Conservation (phyloP, 2,888 invertebrate genomes). For the Furcula furcula region DNA sequence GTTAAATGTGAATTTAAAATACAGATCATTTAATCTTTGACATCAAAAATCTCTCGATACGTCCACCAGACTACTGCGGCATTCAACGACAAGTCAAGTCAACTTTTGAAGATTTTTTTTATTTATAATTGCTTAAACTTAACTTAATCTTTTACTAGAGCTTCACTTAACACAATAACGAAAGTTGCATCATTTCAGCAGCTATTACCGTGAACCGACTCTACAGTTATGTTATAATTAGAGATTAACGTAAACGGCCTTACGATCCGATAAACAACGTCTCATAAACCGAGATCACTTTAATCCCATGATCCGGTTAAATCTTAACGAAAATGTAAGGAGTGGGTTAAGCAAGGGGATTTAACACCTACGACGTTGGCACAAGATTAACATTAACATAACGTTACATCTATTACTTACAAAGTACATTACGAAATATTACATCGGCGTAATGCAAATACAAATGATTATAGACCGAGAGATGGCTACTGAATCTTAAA, state of each 20-base stretch:
- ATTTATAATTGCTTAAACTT: too few relatives aligned
- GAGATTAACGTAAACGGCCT: background rate
- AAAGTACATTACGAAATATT: conserved; percentile 12
- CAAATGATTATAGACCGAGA: background rate
- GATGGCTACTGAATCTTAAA: background rate
- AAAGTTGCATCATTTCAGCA: too few relatives aligned
- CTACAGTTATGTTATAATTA: too few relatives aligned
- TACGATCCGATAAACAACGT: background rate
- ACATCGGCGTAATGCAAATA: background rate
- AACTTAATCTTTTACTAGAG: too few relatives aligned
- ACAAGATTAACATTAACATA: conserved; percentile 20
- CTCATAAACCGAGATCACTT: background rate
- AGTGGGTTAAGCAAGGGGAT: conserved; percentile 1
- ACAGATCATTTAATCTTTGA: too few relatives aligned
- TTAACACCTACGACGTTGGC: conserved; percentile 18
- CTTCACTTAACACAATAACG: too few relatives aligned
- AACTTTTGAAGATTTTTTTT: too few relatives aligned
- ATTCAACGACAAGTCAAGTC: too few relatives aligned
- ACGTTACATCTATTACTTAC: conserved; percentile 15
- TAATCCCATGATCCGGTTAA: background rate
- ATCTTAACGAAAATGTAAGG: background rate
- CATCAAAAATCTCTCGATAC: too few relatives aligned
- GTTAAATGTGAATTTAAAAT: too few relatives aligned
- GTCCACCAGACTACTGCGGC: too few relatives aligned
- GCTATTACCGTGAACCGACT: too few relatives aligned